Percentiles rank a stretch among this genome's conserved stretches.
Evolutionary conservation across 2,113 vertebrate genomes (phyloP).

Genomic region (Zosterops borbonicus): DNA sequence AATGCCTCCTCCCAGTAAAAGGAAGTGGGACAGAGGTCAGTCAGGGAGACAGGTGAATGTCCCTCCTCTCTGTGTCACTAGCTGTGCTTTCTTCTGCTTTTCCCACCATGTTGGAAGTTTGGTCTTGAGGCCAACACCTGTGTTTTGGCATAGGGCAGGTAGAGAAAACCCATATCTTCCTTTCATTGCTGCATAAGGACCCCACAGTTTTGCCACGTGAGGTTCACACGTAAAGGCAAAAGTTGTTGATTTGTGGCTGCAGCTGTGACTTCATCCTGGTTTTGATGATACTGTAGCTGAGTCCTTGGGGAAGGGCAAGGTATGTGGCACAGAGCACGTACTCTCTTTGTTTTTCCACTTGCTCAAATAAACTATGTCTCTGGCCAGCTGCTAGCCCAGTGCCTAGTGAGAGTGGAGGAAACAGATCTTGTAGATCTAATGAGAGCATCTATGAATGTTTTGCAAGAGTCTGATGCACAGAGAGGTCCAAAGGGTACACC

Average conservation of each 20-base stretch:
- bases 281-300: not conserved
- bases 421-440: not conserved
- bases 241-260: not conserved
- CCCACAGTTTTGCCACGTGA: not conserved
- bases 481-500: not conserved
- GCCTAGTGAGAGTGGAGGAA: not conserved
- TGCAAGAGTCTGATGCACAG: not conserved
- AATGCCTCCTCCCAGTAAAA: conserved; percentile 34
- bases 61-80: not conserved
- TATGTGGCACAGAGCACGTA: not conserved
- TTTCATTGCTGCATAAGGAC: not conserved
- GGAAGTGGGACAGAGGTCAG: not conserved
- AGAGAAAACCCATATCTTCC: not conserved
- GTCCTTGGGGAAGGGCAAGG: not conserved
- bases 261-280: not conserved
- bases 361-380: not conserved
- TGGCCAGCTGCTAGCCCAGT: not conserved
- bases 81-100: not conserved
- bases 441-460: not conserved
- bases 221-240: not conserved
- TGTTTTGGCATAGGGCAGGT: not conserved
- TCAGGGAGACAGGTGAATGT: not conserved
- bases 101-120: not conserved
- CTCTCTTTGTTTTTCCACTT: not conserved
- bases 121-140: not conserved